phyloP scores from a whole-genome alignment of 2,888 invertebrate species.

The Scaptomyza cyrtandrae region DNA sequence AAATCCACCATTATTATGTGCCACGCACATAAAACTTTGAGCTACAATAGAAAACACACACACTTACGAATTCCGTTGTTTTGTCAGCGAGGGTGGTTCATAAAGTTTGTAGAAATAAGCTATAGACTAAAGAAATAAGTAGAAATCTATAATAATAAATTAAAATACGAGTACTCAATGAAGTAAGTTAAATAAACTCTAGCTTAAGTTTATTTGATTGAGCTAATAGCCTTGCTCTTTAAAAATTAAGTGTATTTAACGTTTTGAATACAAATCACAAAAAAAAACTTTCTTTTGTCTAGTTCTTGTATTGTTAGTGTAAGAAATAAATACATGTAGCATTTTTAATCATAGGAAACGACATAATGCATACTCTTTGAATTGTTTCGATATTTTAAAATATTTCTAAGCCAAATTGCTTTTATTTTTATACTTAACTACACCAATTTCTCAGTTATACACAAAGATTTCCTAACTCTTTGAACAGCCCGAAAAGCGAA shows the following conservation, averaged over 20 bases:
- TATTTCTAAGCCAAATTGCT: no score
- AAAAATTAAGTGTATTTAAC: no score
- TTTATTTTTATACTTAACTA: no score
- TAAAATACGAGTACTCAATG: background rate
- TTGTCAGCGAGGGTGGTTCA: slow-evolving; percentile 22
- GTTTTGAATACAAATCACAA: no score
- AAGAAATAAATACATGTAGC: no score
- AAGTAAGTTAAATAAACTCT: background rate
- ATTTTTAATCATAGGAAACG: no score
- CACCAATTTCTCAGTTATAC: background rate
- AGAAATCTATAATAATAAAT: background rate
- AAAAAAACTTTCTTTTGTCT: no score
- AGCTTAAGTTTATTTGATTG: no score
- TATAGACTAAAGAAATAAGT: background rate
- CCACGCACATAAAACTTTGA: slow-evolving; percentile 73
- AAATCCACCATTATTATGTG: slow-evolving; percentile 83
- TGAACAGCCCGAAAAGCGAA: slow-evolving; percentile 51
- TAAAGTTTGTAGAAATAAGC: slow-evolving; percentile 16
- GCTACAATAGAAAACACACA: slow-evolving; percentile 45
- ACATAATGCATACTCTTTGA: no score
- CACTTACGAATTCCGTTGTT: slow-evolving; percentile 4
- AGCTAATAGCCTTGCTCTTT: no score
- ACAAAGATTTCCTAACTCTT: slow-evolving; percentile 19
- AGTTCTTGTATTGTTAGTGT: no score
- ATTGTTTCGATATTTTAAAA: no score